Conservation (phyloP, 2,888 invertebrate genomes). For the Nomada flava region DNA sequence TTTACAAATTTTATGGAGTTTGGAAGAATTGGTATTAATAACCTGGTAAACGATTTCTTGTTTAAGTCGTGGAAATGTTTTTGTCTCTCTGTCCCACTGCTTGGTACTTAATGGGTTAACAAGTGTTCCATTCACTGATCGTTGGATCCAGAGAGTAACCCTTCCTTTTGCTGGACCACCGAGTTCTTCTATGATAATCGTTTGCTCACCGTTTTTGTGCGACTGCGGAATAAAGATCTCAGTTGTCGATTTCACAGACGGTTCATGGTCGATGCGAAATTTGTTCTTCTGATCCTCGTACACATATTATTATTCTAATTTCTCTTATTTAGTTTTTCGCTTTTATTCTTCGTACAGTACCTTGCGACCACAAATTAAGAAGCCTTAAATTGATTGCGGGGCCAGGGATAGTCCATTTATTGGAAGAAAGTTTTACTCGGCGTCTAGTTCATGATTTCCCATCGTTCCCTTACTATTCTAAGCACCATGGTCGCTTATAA, state of each 20-base stretch:
- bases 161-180: slow-evolving; percentile 3
- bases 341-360: background rate
- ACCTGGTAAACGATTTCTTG: too few species aligned
- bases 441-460: background rate
- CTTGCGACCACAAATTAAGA: too few species aligned
- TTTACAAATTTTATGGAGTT: too few species aligned
- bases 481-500: too few species aligned
- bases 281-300: background rate
- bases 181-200: slow-evolving; percentile 27
- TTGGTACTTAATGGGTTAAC: background rate
- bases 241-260: background rate
- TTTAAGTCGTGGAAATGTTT: too few species aligned
- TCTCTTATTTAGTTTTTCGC: too few species aligned
- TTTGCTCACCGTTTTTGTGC: background rate
- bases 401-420: background rate
- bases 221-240: background rate
- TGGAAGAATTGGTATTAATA: too few species aligned
- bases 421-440: background rate
- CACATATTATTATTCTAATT: background rate
- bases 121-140: slow-evolving; percentile 30
- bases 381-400: too few species aligned
- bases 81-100: too few species aligned
- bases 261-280: background rate
- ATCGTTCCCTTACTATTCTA: too few species aligned
- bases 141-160: background rate